These are phyloP conservation scores for Sitta carolinensis DNA, from an alignment of 2,797 vertebrate species.

Conservation along the genomic window DNA sequence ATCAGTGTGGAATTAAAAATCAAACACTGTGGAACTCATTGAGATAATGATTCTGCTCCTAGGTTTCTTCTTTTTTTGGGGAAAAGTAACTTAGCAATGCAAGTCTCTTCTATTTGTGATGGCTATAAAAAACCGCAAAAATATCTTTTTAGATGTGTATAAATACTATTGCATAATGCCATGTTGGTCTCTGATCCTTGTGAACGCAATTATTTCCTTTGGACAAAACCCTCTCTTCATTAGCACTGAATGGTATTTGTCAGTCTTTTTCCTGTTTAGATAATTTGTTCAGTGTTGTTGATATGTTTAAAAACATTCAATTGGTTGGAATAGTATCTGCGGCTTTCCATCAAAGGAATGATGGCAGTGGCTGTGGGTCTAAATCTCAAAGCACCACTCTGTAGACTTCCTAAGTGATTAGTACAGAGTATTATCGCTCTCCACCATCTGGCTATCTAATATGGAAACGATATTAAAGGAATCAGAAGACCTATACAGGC, in stretches of 20 bases:
- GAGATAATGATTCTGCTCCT: neutral
- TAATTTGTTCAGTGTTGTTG: constrained; percentile 37
- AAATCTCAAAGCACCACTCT: constrained; percentile 73
- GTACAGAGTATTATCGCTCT: constrained; percentile 74
- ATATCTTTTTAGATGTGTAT: neutral
- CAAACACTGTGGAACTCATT: neutral
- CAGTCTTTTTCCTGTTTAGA: constrained; percentile 62
- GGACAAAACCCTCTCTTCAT: constrained; percentile 19
- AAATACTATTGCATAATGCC: neutral
- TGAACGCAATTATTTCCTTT: constrained; percentile 18
- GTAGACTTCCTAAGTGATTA: constrained; percentile 81
- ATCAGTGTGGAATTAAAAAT: constrained; percentile 15
- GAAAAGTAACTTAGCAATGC: neutral
- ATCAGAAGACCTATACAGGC: constrained; percentile 42
- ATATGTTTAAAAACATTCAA: constrained; percentile 29
- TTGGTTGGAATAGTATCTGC: constrained; percentile 38
- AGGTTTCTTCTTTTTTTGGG: neutral
- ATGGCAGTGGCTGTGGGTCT: constrained; percentile 57
- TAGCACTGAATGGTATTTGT: constrained; percentile 52
- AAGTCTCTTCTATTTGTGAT: neutral
- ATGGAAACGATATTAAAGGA: constrained; percentile 72
- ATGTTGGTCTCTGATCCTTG: neutral
- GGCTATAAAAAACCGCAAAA: neutral
- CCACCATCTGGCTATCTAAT: constrained; percentile 79
- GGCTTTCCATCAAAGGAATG: constrained; percentile 25